Percentiles rank a stretch among this genome's conserved stretches.
These are phyloP conservation scores for Phalacrocorax brasilianus DNA, from an alignment of 2,113 vertebrate genomes.

Conservation along the genomic window DNA sequence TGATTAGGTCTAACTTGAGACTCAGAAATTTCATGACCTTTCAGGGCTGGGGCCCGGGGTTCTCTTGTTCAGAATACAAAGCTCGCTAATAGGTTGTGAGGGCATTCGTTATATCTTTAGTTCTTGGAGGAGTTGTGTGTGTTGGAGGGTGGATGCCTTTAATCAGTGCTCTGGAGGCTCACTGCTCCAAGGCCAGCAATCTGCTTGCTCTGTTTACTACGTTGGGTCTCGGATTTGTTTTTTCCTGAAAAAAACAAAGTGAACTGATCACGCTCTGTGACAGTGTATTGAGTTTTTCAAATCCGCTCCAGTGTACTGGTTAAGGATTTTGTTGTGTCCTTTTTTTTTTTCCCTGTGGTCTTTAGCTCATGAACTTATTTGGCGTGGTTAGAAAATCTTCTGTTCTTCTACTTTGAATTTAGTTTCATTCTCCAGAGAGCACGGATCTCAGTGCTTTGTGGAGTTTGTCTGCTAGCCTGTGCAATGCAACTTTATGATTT, in stretches of 20 bases:
- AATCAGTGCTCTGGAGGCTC: constrained; percentile 50
- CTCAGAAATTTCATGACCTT: constrained; percentile 34
- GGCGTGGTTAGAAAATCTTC: not conserved
- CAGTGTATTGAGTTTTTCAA: not conserved
- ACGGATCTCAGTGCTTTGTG: not conserved
- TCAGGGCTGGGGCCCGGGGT: constrained; percentile 11
- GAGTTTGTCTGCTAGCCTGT: not conserved
- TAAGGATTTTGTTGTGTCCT: not conserved
- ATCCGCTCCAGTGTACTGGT: not conserved
- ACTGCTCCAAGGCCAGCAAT: constrained; percentile 51
- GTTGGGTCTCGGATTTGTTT: not conserved
- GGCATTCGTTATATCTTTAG: constrained; percentile 49
- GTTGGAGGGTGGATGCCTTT: constrained; percentile 27
- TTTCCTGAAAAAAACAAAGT: constrained; percentile 39
- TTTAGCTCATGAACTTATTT: not conserved
- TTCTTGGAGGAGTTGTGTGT: constrained; percentile 41
- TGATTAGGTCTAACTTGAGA: constrained; percentile 33
- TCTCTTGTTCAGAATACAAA: constrained; percentile 37
- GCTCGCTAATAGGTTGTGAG: constrained; percentile 61
- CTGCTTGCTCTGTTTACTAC: not conserved
- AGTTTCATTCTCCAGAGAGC: not conserved
- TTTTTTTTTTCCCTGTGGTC: not conserved
- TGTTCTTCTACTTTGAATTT: not conserved
- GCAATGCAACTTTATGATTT: not conserved
- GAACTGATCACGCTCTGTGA: not conserved